Conservation (phyloP, 2,888 invertebrate genomes). For the Parascotia fuliginaria region DNA sequence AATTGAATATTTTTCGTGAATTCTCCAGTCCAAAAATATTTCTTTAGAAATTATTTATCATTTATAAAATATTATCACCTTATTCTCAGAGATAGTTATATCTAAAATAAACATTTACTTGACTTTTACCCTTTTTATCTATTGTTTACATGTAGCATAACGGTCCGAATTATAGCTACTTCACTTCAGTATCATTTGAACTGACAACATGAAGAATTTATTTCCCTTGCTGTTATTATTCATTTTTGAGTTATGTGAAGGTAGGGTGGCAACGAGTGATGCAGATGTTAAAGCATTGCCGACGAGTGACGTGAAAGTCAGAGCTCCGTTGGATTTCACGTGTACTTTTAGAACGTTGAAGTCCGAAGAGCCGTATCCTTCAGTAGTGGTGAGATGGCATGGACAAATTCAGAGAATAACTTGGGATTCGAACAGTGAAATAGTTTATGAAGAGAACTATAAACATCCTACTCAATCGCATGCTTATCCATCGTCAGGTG, state of each 20-base stretch:
- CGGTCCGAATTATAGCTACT: slow-evolving; percentile 26
- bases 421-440: slow-evolving; percentile 26
- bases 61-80: no score
- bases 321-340: slow-evolving; percentile 41
- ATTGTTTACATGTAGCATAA: slow-evolving; percentile 43
- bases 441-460: slow-evolving; percentile 24
- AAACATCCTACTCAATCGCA: slow-evolving; percentile 22
- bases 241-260: slow-evolving; percentile 45
- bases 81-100: slow-evolving; percentile 38
- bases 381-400: slow-evolving; percentile 56
- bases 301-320: slow-evolving; percentile 39
- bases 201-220: slow-evolving; percentile 56
- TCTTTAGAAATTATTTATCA: no score
- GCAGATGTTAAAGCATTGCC: slow-evolving; percentile 32
- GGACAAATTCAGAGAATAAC: slow-evolving; percentile 45
- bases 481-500: slow-evolving; percentile 30
- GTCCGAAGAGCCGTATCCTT: slow-evolving; percentile 54
- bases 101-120: slow-evolving; percentile 47
- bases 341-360: slow-evolving; percentile 53
- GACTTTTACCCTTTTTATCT: slow-evolving; percentile 54
- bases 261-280: slow-evolving; percentile 51
- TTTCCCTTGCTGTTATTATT: slow-evolving; percentile 44
- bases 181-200: slow-evolving; percentile 48
- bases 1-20: no score
- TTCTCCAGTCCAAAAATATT: no score